These are phyloP conservation scores for Lepilemur septentrionalis DNA, from an alignment of 2,797 vertebrate genomes.

Conservation along the genomic window DNA sequence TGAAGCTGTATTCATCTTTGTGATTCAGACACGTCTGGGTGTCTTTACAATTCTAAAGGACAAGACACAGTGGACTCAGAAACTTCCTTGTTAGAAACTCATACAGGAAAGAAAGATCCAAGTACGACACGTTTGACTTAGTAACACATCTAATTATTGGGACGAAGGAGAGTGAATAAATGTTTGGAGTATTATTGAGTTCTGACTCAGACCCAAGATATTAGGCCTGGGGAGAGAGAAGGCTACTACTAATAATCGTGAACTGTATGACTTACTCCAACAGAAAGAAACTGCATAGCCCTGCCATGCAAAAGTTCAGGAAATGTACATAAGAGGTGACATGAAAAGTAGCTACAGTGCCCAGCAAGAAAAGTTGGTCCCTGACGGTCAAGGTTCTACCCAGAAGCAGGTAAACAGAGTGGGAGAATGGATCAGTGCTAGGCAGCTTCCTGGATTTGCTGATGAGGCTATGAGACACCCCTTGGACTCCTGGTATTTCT, in stretches of 20 bases:
- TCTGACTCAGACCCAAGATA: neutral
- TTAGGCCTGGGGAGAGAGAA: neutral
- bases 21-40: neutral
- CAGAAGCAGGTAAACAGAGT: neutral
- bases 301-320: neutral
- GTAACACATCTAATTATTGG: neutral
- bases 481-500: neutral
- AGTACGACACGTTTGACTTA: neutral
- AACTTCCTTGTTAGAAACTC: neutral
- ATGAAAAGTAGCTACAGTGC: neutral
- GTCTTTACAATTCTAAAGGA: neutral
- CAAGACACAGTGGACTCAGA: neutral
- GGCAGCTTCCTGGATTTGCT: neutral
- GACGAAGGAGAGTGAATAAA: neutral
- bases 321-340: neutral
- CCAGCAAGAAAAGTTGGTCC: neutral
- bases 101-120: neutral
- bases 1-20: neutral
- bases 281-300: neutral
- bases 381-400: neutral
- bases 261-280: neutral
- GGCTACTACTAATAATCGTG: neutral
- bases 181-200: neutral
- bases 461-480: neutral
- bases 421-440: fast-evolving